Conservation (phyloP, 2,797 vertebrate genomes). For the Mormyrops boulengeri region DNA sequence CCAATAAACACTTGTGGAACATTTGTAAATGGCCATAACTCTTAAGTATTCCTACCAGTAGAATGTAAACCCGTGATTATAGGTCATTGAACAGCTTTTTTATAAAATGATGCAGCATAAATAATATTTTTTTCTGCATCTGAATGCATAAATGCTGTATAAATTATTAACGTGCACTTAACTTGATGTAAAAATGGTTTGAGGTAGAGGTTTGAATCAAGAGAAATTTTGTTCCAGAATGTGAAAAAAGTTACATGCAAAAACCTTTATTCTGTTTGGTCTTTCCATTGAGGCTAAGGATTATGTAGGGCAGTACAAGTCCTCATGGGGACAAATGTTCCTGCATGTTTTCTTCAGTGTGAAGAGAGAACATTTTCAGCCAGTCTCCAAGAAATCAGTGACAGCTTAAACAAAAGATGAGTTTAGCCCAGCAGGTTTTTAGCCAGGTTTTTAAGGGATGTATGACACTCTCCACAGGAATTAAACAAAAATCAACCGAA, state of each 20-base stretch:
- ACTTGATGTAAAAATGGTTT: background rate
- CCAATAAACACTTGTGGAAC: background rate
- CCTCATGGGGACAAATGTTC: background rate
- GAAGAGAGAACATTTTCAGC: background rate
- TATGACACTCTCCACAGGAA: background rate
- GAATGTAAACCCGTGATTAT: background rate
- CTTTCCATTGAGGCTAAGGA: background rate
- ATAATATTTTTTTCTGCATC: background rate
- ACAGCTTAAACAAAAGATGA: background rate
- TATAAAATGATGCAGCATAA: background rate
- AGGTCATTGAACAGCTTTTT: background rate
- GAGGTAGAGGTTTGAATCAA: background rate
- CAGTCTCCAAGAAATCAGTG: background rate
- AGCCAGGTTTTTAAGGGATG: background rate
- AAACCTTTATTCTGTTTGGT: background rate
- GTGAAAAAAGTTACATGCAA: background rate
- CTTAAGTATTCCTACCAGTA: background rate
- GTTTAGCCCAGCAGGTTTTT: background rate
- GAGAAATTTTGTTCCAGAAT: background rate
- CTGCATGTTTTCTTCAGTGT: slow-evolving; percentile 2
- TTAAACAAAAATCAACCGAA: background rate
- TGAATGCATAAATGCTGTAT: background rate
- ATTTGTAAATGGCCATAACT: background rate
- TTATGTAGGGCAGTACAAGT: background rate
- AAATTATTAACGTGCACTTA: background rate